Evolutionary conservation across 2,888 invertebrate genomes (phyloP).

Genomic region (Aromia moschata): DNA sequence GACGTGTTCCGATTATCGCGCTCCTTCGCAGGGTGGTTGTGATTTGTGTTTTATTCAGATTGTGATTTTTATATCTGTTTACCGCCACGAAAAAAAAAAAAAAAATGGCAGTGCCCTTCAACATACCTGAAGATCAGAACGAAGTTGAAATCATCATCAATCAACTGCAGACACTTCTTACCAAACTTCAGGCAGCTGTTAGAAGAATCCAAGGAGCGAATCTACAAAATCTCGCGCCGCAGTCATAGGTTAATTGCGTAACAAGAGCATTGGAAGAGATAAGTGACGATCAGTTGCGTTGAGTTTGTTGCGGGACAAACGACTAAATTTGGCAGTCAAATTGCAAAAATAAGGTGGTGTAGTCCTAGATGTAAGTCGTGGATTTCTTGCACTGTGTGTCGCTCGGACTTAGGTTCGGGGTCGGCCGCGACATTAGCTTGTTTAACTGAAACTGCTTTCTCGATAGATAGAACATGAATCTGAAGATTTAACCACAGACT

Average conservation of each 20-base stretch:
- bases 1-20: constrained; percentile 45
- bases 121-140: constrained; percentile 57
- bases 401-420: constrained; percentile 51
- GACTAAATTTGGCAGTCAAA: constrained; percentile 5
- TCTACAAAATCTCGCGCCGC: constrained; percentile 11
- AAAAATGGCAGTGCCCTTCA: constrained; percentile 61
- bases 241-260: constrained; percentile 31
- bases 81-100: constrained; percentile 25
- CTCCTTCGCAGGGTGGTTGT: constrained; percentile 36
- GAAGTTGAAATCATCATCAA: constrained; percentile 53
- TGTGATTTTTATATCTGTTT: constrained; percentile 29
- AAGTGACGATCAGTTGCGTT: constrained; percentile 4
- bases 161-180: constrained; percentile 49
- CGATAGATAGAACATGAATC: constrained; percentile 41
- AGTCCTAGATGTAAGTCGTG: constrained; percentile 38
- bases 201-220: constrained; percentile 34
- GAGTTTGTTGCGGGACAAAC: constrained; percentile 4
- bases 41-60: constrained; percentile 34
- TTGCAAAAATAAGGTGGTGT: constrained; percentile 16
- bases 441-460: constrained; percentile 40
- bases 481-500: constrained; percentile 24
- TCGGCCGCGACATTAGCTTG: constrained; percentile 49
- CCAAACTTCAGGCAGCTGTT: constrained; percentile 44
- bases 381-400: constrained; percentile 56
- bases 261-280: not conserved